phyloP scores from a whole-genome alignment of 2,797 vertebrate genomes.

The Chelon labrosus region DNA sequence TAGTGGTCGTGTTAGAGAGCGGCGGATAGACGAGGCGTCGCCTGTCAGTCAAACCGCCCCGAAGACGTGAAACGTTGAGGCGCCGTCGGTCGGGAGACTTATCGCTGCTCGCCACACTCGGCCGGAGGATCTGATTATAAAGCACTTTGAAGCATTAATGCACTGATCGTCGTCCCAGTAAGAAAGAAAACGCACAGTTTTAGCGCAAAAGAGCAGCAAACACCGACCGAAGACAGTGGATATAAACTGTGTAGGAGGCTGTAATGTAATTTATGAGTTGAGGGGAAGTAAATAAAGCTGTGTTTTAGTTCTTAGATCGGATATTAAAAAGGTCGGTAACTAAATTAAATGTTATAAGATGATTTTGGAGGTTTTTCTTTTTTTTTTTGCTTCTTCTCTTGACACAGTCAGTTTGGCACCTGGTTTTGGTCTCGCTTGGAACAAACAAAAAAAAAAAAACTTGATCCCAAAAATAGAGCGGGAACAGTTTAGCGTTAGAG shows the following conservation, averaged over 20 bases:
- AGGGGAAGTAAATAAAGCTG: slow-evolving; percentile 4
- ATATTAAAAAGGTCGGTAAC: slow-evolving; percentile 1
- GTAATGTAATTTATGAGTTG: background rate
- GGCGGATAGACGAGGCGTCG: slow-evolving; percentile 50
- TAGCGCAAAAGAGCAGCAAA: slow-evolving; percentile 52
- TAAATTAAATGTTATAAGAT: slow-evolving; percentile 1
- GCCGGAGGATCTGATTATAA: slow-evolving; percentile 66
- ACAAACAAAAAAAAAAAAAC: slow-evolving; percentile 25
- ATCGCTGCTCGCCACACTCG: slow-evolving; percentile 33
- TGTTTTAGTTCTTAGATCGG: slow-evolving; percentile 1
- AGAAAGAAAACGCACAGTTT: slow-evolving; percentile 6
- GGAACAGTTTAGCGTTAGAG: slow-evolving; percentile 19
- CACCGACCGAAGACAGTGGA: slow-evolving; percentile 32
- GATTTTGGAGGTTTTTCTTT: slow-evolving; percentile 6
- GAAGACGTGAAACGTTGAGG: slow-evolving; percentile 38
- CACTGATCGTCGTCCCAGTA: slow-evolving; percentile 56
- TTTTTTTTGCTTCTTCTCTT: slow-evolving; percentile 71
- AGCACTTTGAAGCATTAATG: slow-evolving; percentile 84
- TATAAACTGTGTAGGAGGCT: slow-evolving; percentile 29
- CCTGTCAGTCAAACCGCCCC: slow-evolving; percentile 57
- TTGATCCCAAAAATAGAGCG: slow-evolving; percentile 14
- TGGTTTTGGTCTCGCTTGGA: slow-evolving; percentile 70
- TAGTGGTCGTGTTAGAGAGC: background rate
- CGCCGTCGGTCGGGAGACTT: slow-evolving; percentile 22
- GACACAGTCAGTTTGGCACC: slow-evolving; percentile 80